Conservation (phyloP, 2,888 invertebrate genomes). For the Drosophila bunnanda region DNA sequence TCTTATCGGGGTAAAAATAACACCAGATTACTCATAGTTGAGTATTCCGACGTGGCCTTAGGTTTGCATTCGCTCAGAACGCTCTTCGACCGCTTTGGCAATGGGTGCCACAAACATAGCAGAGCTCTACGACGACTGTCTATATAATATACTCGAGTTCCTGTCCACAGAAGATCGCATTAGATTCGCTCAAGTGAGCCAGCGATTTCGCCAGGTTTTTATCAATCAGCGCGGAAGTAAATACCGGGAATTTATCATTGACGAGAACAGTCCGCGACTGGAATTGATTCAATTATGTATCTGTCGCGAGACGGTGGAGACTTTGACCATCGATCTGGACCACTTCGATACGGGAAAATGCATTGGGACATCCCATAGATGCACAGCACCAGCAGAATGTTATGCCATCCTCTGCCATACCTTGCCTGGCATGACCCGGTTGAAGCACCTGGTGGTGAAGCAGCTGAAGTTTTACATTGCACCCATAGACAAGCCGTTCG, state of each 20-base stretch:
- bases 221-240: slow-evolving; percentile 3
- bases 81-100: neutral
- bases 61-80: neutral
- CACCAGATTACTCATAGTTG: slow-evolving; percentile 55
- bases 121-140: slow-evolving; percentile 58
- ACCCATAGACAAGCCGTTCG: slow-evolving; percentile 43
- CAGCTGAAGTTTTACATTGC: slow-evolving; percentile 20
- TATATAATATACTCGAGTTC: slow-evolving; percentile 43
- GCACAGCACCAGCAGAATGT: slow-evolving; percentile 27
- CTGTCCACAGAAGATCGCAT: slow-evolving; percentile 41
- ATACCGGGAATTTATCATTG: slow-evolving; percentile 44
- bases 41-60: slow-evolving; percentile 54
- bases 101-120: slow-evolving; percentile 47
- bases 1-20: slow-evolving; percentile 17
- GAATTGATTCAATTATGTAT: slow-evolving; percentile 52
- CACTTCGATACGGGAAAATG: slow-evolving; percentile 40
- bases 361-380: slow-evolving; percentile 8
- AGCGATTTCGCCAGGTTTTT: slow-evolving; percentile 58
- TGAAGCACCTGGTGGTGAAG: slow-evolving; percentile 43
- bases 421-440: slow-evolving; percentile 48
- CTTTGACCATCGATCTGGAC: slow-evolving; percentile 51
- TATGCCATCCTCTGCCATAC: slow-evolving; percentile 40
- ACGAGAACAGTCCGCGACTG: neutral
- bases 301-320: slow-evolving; percentile 48
- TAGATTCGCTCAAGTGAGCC: slow-evolving; percentile 56